Conservation (phyloP, 1,140 invertebrate species). For the Macrotrachela quadricornifera region DNA sequence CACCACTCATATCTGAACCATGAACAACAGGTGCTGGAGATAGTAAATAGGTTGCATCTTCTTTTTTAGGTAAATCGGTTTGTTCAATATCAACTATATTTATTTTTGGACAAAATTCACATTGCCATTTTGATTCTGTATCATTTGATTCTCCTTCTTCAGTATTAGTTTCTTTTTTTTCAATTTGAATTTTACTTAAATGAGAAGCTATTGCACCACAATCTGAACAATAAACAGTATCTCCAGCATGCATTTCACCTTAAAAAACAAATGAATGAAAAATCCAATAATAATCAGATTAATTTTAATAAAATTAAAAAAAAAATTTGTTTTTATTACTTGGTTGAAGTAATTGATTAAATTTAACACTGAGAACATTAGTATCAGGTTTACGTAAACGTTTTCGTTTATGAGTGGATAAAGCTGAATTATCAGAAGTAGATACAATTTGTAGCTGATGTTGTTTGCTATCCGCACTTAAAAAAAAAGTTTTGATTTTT, state of each 20-base stretch:
- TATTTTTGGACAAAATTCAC: conserved; percentile 21
- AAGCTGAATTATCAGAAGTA: too few species aligned
- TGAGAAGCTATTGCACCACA: conserved; percentile 21
- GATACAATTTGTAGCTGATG: too few species aligned
- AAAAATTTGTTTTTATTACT: conserved; percentile 11
- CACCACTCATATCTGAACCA: conserved; percentile 13
- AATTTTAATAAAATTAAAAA: too few species aligned
- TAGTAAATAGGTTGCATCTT: conserved; percentile 23
- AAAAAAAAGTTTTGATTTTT: too few species aligned
- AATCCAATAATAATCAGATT: too few species aligned
- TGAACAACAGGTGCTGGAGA: conserved; percentile 16
- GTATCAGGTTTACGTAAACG: conserved; percentile 14
- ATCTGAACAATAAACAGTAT: conserved; percentile 15
- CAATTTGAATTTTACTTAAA: conserved; percentile 10
- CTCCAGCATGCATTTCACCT: conserved; percentile 19
- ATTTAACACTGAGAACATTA: conserved; percentile 21
- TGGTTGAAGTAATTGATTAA: conserved; percentile 17
- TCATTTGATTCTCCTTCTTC: too few species aligned
- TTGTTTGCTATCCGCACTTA: too few species aligned
- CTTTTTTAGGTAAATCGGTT: conserved; percentile 17
- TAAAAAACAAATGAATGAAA: too few species aligned
- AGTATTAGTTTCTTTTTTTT: too few species aligned
- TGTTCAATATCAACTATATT: conserved; percentile 19
- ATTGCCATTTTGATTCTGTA: conserved; percentile 13
- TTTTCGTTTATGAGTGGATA: too few species aligned